A percentile compares a stretch with the other conserved stretches of the same genome.
Conservation (phyloP, 2,888 invertebrate species). For the Drosophila neoperkinsi region DNA sequence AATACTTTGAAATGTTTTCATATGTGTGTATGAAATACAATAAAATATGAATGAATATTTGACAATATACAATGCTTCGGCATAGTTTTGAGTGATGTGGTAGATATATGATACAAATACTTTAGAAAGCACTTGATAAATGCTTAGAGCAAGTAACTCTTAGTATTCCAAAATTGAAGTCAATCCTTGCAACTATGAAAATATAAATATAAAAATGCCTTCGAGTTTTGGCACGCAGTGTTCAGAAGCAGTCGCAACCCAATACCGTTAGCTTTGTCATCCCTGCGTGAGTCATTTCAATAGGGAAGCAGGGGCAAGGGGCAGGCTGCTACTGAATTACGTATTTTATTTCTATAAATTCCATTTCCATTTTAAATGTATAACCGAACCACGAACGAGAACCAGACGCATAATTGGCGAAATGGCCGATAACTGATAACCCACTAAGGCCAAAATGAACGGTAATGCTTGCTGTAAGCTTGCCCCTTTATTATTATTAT, state of each 20-base stretch:
- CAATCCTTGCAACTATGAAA: background rate
- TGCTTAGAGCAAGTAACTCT: background rate
- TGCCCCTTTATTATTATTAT: slow-evolving; percentile 11
- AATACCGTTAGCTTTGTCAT: slow-evolving; percentile 33
- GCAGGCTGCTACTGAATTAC: background rate
- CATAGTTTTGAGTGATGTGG: background rate
- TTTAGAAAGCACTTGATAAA: background rate
- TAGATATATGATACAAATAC: background rate
- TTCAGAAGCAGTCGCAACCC: background rate
- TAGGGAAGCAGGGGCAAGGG: background rate
- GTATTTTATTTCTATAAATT: slow-evolving; percentile 18
- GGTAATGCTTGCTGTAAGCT: slow-evolving; percentile 1
- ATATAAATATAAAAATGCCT: background rate
- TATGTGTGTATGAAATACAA: background rate
- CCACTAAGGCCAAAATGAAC: slow-evolving; percentile 6
- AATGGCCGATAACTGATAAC: slow-evolving; percentile 17
- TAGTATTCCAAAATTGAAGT: background rate
- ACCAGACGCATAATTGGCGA: slow-evolving; percentile 7
- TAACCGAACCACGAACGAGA: background rate
- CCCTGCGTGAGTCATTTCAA: slow-evolving; percentile 45
- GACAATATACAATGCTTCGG: background rate
- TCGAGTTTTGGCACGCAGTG: background rate
- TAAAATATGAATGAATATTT: background rate
- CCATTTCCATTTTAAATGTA: slow-evolving; percentile 9
- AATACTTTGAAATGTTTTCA: background rate